These are phyloP conservation scores for Dendropsophus ebraccatus DNA, from an alignment of 2,113 vertebrate genomes.

Conservation along the genomic window DNA sequence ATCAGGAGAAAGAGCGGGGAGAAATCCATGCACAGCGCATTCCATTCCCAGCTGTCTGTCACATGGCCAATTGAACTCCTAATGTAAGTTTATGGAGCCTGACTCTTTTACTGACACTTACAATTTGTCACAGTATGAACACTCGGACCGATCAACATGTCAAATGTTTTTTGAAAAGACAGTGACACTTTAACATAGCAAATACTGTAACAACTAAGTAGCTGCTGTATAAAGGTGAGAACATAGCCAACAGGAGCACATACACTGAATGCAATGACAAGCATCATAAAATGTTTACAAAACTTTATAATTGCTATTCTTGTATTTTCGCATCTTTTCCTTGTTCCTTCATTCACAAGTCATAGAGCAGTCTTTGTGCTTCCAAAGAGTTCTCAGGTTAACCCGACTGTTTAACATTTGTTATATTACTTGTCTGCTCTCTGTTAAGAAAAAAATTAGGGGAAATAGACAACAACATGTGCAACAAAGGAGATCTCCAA, in stretches of 20 bases:
- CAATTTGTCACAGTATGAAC: too few species aligned
- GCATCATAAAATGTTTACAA: conserved; percentile 20
- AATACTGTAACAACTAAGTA: conserved; percentile 1
- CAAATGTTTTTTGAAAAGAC: too few species aligned
- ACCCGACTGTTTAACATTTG: conserved; percentile 10
- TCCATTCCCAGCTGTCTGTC: too few species aligned
- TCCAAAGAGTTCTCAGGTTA: conserved; percentile 6
- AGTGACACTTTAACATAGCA: not conserved
- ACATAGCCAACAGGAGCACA: not conserved
- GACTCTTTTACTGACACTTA: too few species aligned
- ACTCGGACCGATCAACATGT: too few species aligned
- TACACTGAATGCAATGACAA: not conserved
- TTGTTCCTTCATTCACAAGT: not conserved
- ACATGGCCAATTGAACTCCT: too few species aligned
- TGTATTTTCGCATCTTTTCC: not conserved
- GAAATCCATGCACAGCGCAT: too few species aligned
- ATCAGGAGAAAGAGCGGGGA: too few species aligned
- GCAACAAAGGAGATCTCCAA: not conserved
- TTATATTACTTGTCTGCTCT: not conserved
- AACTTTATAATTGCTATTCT: not conserved
- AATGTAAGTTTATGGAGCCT: too few species aligned
- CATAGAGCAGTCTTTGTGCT: not conserved
- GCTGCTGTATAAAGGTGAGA: not conserved
- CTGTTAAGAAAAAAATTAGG: not conserved
- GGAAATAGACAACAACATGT: too few species aligned